Evolutionary conservation across 2,888 invertebrate genomes (phyloP), one percentile per base, ranked within the genome.

Genomic region (Limenitis camilla): DNA sequence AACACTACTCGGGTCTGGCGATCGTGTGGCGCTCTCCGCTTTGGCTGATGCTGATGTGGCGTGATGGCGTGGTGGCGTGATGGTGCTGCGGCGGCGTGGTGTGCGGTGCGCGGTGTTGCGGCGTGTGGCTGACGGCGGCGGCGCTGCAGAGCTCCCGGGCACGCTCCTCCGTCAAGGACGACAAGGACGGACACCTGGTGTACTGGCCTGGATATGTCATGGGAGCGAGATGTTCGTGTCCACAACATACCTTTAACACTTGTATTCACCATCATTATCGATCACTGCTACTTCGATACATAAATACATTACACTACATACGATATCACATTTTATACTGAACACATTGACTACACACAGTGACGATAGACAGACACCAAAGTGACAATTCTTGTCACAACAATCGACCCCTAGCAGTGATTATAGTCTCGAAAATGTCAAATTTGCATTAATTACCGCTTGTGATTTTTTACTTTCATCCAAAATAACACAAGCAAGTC

Each of bases 151-250:
- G 92, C 90, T 93, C 94, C 88, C 91, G 93, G 82, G 93, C 93
- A 83, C 86, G 87, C 86, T 95, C 96, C 88, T 94, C 96, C 89
- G 94, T 98, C 89, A 96, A 97, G 92, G 98, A 99, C 92, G 99
- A 99, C 92, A 95, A 95, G 90, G 99, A 99, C 90, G 99, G 99
- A 89, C 99, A 99, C 90, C 96, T 99, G 91, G 94, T 99, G 89
- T 99, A 99, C 94, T 95, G 95, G 91, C 93, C 93, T 90, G 99
- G 98, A 90, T 98, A 99, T 92, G 92, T 96, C 90, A 96, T 99
- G 90, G 96, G 96, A 93, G 95, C 96, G 92, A 94, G 98, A 97
- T 99, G 98, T 96, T 95, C 95, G 96, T 96, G 94, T 93, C 93
- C 93, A 92, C 91, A 89, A 72, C 79, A 81, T 81, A 80, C 77